These are phyloP conservation scores for Apteryx mantelli DNA, from an alignment of 2,113 vertebrate genomes.

Conservation along the genomic window DNA sequence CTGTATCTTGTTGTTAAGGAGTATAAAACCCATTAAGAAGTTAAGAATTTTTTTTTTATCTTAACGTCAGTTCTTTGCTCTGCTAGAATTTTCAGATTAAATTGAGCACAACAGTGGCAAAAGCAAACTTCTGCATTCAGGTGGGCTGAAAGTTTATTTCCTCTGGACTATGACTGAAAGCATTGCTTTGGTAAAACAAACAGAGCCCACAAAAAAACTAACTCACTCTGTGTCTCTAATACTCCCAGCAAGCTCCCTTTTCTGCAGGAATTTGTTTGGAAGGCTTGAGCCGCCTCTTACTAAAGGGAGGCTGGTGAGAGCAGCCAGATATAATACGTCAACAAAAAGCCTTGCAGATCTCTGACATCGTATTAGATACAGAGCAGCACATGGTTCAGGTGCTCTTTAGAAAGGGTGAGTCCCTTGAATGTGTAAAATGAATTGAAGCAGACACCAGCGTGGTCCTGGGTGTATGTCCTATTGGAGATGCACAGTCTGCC, in stretches of 20 bases:
- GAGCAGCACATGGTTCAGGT: neutral
- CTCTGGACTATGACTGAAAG: neutral
- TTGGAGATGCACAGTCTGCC: neutral
- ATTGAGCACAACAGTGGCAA: neutral
- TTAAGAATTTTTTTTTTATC: neutral
- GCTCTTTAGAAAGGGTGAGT: neutral
- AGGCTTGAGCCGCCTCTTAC: neutral
- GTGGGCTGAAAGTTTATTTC: neutral
- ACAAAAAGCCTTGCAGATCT: neutral
- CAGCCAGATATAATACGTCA: neutral
- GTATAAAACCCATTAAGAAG: neutral
- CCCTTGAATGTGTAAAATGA: too few species aligned
- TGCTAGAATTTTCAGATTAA: neutral
- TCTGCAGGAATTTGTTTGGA: neutral
- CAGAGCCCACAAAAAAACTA: neutral
- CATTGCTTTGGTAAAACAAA: neutral
- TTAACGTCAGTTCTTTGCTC: neutral
- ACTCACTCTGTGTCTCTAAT: neutral
- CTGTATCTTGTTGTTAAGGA: neutral
- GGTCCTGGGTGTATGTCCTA: neutral
- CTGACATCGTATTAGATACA: fast-evolving
- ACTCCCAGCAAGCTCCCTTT: neutral
- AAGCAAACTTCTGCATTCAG: neutral
- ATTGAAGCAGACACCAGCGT: too few species aligned
- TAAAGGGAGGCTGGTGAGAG: neutral